Evolutionary conservation across 2,797 vertebrate species (phyloP).

Genomic region (Hylomyscus alleni): DNA sequence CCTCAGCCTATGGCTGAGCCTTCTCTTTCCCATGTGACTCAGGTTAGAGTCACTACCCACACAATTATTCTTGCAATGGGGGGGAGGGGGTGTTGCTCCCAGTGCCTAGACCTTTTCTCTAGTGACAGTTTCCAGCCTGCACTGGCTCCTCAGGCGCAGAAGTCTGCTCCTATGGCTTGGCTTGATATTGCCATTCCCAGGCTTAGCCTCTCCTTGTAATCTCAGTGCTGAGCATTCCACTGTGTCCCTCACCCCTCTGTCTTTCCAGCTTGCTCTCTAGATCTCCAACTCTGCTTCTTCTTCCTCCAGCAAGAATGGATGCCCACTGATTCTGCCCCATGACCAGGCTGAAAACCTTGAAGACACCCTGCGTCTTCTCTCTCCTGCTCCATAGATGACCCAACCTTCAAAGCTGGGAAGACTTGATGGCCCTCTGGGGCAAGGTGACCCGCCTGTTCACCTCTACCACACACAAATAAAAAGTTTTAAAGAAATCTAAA

Average conservation of each 20-base stretch:
- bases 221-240: neutral
- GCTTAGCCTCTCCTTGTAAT: rapidly evolving
- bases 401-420: neutral
- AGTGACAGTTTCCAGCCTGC: neutral
- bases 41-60: neutral
- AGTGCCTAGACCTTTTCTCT: neutral
- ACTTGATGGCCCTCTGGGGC: neutral
- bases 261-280: neutral
- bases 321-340: neutral
- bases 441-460: neutral
- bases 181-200: neutral
- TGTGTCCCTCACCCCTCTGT: neutral
- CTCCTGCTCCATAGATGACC: neutral
- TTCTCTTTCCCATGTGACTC: neutral
- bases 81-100: too few relatives aligned
- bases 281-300: neutral
- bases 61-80: neutral
- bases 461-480: neutral
- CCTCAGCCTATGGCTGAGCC: neutral
- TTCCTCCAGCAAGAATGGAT: neutral
- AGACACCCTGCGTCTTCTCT: neutral
- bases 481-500: too few relatives aligned
- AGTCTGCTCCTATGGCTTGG: neutral
- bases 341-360: neutral
- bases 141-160: neutral